phyloP scores from a whole-genome alignment of 2,113 vertebrate genomes.

The Camelus bactrianus region DNA sequence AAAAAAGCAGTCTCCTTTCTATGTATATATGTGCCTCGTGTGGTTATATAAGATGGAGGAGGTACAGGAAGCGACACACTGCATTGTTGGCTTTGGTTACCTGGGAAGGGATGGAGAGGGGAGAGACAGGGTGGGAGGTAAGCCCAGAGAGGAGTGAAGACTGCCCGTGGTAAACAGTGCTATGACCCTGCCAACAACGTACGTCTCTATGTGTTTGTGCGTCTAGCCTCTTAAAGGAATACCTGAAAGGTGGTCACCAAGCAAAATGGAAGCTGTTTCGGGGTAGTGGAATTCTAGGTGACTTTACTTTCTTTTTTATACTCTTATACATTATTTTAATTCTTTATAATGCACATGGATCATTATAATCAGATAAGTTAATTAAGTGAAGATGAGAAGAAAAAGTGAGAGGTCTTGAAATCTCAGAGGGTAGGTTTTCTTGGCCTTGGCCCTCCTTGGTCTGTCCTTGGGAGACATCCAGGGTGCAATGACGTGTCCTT shows the following conservation, averaged over 20 bases:
- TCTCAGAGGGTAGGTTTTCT: background rate
- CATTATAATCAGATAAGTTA: background rate
- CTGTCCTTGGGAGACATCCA: background rate
- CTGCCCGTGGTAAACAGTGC: background rate
- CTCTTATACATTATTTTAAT: background rate
- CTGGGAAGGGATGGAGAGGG: background rate
- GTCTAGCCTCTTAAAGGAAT: background rate
- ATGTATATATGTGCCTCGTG: no score
- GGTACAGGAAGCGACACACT: no score
- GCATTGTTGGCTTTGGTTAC: background rate
- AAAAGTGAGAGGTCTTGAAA: background rate
- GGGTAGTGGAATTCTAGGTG: background rate
- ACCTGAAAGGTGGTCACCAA: background rate
- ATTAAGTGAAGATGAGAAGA: background rate
- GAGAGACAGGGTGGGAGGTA: background rate
- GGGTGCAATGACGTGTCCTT: fast-evolving
- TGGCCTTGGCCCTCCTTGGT: background rate
- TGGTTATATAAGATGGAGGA: background rate
- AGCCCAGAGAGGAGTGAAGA: background rate
- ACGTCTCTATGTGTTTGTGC: fast-evolving
- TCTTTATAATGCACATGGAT: background rate
- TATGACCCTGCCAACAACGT: no score
- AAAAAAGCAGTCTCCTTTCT: background rate
- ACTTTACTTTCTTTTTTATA: background rate
- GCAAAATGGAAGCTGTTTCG: background rate